Conservation (phyloP, 2,113 vertebrate genomes). For the Pedionomus torquatus region DNA sequence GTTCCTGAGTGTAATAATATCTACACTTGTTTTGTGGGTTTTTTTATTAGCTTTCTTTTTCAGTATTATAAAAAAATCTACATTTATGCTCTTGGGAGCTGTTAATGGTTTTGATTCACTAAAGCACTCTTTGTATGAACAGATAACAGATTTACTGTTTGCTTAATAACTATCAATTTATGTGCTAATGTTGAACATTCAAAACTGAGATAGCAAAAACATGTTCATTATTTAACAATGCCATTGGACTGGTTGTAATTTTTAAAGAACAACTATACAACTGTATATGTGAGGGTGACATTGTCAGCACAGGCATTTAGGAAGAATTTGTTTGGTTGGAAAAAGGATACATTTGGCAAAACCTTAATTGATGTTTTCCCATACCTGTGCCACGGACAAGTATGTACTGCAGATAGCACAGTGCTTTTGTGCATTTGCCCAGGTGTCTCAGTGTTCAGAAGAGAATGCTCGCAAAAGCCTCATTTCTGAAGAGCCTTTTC, state of each 20-base stretch:
- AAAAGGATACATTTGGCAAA: not conserved
- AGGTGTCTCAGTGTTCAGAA: not conserved
- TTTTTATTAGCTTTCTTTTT: not conserved
- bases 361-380: slow-evolving; percentile 3
- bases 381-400: not conserved
- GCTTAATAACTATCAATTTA: slow-evolving; percentile 54
- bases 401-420: not conserved
- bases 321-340: not conserved
- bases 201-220: not conserved
- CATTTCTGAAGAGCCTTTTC: not conserved
- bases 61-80: slow-evolving; percentile 45
- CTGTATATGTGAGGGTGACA: not conserved
- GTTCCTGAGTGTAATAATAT: slow-evolving; percentile 44
- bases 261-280: not conserved
- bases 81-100: slow-evolving; percentile 41
- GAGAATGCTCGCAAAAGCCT: not conserved
- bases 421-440: not conserved
- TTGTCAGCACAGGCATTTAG: not conserved
- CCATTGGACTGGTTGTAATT: not conserved
- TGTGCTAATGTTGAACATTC: slow-evolving; percentile 44
- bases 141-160: slow-evolving; percentile 58
- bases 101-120: slow-evolving; percentile 63
- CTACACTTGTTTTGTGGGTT: not conserved
- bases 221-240: not conserved
- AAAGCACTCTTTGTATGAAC: slow-evolving; percentile 37